Conservation (phyloP, 2,113 vertebrate genomes). For the Elaphurus davidianus region DNA sequence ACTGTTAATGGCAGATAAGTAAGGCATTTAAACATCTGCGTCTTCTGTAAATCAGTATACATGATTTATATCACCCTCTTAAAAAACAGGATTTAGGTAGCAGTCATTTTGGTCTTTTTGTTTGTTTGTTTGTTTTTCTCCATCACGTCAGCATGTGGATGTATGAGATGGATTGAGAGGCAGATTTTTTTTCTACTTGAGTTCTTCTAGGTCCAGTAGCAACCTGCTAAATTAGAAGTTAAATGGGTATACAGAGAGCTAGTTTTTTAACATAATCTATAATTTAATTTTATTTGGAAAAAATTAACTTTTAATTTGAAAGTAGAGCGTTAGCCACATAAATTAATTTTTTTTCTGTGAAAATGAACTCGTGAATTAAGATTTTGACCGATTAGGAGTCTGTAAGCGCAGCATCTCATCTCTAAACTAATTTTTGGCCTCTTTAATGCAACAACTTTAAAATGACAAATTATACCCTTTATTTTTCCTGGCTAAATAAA, state of each 20-base stretch:
- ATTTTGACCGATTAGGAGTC: not conserved
- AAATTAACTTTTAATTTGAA: not conserved
- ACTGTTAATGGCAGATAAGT: conserved; percentile 55
- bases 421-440: not conserved
- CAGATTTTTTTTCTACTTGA: not conserved
- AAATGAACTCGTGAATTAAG: not conserved
- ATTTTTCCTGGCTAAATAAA: not conserved
- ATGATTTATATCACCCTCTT: conserved; percentile 24
- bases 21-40: conserved; percentile 20
- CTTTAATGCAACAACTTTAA: not conserved
- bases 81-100: conserved; percentile 35
- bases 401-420: not conserved
- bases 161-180: not conserved
- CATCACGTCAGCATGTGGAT: not conserved
- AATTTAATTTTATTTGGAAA: not conserved
- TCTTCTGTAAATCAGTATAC: not conserved
- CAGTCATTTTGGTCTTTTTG: not conserved
- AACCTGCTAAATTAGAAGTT: not conserved
- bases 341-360: not conserved
- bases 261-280: not conserved
- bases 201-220: not conserved
- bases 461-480: not conserved
- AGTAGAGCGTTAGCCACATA: not conserved
- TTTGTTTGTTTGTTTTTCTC: not conserved
- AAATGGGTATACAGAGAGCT: fast-evolving